These are phyloP conservation scores for Ariolimax columbianus DNA, from an alignment of 2,888 invertebrate species.

Conservation along the genomic window DNA sequence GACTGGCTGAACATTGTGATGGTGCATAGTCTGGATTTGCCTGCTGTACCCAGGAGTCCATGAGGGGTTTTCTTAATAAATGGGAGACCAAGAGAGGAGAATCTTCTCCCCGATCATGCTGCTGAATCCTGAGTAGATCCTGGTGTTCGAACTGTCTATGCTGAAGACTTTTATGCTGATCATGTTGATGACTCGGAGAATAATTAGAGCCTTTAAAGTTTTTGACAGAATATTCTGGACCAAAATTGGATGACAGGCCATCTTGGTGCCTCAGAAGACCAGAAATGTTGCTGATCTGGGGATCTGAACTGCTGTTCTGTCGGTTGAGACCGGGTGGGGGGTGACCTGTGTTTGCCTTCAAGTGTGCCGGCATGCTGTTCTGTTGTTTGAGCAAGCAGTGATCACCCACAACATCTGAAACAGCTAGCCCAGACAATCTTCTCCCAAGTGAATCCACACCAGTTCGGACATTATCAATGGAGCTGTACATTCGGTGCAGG, in stretches of 20 bases:
- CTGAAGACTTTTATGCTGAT: neutral
- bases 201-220: neutral
- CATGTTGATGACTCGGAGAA: constrained; percentile 7
- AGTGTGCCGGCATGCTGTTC: constrained; percentile 63
- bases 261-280: neutral
- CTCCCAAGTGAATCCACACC: neutral
- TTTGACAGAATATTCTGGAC: neutral
- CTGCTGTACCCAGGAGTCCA: neutral
- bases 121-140: neutral
- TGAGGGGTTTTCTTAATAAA: neutral
- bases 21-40: neutral
- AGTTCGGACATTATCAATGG: constrained; percentile 21
- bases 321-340: constrained; percentile 78
- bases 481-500: constrained; percentile 11
- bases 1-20: neutral
- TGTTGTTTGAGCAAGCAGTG: constrained; percentile 59
- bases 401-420: constrained; percentile 6
- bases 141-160: neutral
- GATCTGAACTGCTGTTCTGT: constrained; percentile 82
- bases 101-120: neutral
- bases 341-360: neutral
- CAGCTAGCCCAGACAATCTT: neutral
- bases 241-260: neutral
- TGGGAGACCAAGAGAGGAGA: neutral
- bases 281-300: constrained; percentile 80